Base-by-base conservation (phyloP, 2,797 vertebrate species). In the Synaphobranchus kaupii region DNA sequence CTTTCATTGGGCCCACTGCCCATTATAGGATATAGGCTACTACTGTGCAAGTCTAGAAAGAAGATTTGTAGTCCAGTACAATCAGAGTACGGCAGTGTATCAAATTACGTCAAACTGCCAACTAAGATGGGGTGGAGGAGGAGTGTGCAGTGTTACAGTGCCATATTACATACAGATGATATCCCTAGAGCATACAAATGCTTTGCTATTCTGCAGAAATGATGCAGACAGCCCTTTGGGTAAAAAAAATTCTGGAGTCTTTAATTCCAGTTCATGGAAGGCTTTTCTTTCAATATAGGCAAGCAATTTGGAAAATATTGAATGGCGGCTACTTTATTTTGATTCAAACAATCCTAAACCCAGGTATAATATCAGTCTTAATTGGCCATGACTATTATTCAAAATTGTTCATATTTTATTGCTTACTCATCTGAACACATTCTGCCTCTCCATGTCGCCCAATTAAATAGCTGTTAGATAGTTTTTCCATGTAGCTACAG, bases 211-310 rank as follows among this genome's bases (percentile, higher is more conserved):
- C 52, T 47, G 73, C 48, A 60, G 80, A 81, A 44, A 56, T 7
- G 12, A 20, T 81, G 76, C n/a, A 39, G 54, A 81, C 85, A 86
- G 12, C 56, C 34, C 76, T 56, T 56, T 60, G 50, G 52, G 31
- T 47, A 71, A 71, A 31, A 20, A 34, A 8, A 63, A 81, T 86
- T 76, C 85, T 28, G 81, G 54, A 39, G n/a, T 39, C 22, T 22
- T 82, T 86, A 82, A 48, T 86, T 7, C 76, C 47, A 66, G 76
- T 48, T 82, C 76, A 39, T 39, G 76, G 52, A 81, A 58, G 85
- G 76, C 60, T 86, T 86, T 82, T 34, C 31, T 20, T 86, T 86
- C 47, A 25, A 86, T 50, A 80, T 1, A 48, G n/a, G 22, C 50
- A 66, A 71, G 39, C 13, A 60, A 63, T 86, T 68, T 86, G 60